Evolutionary conservation across 2,113 vertebrate species (phyloP), one percentile per base, ranked within the genome.

Genomic region (Pseudorhombus dupliciocellatus): DNA sequence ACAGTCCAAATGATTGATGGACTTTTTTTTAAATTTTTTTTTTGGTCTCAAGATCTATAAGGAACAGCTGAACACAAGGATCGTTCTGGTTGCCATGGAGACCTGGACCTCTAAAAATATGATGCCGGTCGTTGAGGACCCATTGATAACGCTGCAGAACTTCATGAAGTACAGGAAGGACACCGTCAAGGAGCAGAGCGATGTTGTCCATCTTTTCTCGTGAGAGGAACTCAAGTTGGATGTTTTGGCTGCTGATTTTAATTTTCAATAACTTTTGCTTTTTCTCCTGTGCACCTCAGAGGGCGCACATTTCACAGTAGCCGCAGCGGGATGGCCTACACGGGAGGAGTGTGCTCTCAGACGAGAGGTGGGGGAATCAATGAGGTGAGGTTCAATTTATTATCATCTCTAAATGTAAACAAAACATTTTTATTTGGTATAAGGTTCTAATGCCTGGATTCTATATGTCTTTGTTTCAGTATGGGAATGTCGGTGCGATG

Each of bases 81-180:
- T 98, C n/a, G 96, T 98, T 79, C 90, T 98, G 80, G 97, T 98
- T 60, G 96, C 96, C 88, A 98, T 98, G 97, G 97, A 98, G 91
- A 98, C 96, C 0, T 98, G 97, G 97, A 93, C 93, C 21, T 93
- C 94, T 0, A 93, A 93, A 81, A 95, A 98, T 80, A 94, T 95
- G 90, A 95, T 98, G 85, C 92, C 93, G 1, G 86, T 96, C 48
- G 93, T 93, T 2, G 90, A 91, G 3, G 95, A 98, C 78, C 95
- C 96, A 7, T 80, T 98, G 88, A 92, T 95, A 83, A 96, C 93
- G 14, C 91, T 98, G 84, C 92, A 90, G 5, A 94, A 95, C 84
- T 97, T 98, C 64, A 94, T 97, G 93, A 96, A 95, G 88, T 97
- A 98, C 90, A 92, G 95, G 53, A 94, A 88, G 8, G 95, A 96